Evolutionary conservation across 30 jellyfish, hydroid and myxozoan genomes (phyloP).

Genomic region (Hydra vulgaris): DNA sequence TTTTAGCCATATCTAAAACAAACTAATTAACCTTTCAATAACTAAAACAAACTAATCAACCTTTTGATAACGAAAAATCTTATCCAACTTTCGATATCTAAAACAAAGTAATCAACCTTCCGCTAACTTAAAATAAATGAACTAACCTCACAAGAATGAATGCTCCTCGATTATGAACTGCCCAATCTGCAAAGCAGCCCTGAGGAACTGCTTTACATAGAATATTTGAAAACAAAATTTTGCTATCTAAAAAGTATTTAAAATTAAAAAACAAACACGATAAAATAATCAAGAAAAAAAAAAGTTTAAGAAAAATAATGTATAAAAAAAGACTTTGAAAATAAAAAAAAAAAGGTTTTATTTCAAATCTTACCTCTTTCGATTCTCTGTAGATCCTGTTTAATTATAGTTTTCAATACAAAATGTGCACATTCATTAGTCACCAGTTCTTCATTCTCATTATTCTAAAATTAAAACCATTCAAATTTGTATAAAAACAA

Average conservation of each 20-base stretch:
- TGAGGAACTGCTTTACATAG: conserved; percentile 13
- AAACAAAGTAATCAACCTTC: neutral
- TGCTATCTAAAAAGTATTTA: conserved; percentile 2
- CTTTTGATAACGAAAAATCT: too few species aligned
- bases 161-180: conserved; percentile 22
- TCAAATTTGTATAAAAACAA: neutral
- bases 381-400: conserved; percentile 56
- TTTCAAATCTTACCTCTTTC: conserved; percentile 42
- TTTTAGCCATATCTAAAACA: too few species aligned
- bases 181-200: conserved; percentile 38
- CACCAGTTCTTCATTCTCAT: conserved; percentile 31
- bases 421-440: conserved; percentile 70
- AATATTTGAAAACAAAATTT: neutral
- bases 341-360: neutral
- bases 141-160: conserved; percentile 35
- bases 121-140: neutral
- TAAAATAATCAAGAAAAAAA: too few species aligned
- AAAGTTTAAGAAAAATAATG: too few species aligned
- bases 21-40: too few species aligned
- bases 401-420: conserved; percentile 50
- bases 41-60: too few species aligned
- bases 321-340: neutral
- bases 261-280: neutral
- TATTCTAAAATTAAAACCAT: neutral
- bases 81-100: neutral